These are phyloP conservation scores for Drepanosiphum platanoidis DNA, from an alignment of 2,888 invertebrate species.

Conservation along the genomic window DNA sequence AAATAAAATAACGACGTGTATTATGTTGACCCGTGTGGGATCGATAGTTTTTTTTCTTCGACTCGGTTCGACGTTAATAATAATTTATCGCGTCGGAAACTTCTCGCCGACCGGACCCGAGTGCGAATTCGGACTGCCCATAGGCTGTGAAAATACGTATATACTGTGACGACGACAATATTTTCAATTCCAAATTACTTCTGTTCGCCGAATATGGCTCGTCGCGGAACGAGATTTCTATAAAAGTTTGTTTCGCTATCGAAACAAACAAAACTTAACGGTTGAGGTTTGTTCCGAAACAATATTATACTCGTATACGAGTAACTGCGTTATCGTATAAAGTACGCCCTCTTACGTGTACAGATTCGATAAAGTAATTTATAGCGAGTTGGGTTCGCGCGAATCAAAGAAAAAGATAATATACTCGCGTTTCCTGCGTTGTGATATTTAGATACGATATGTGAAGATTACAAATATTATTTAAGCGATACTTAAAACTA, in stretches of 20 bases:
- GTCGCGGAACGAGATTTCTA: not conserved
- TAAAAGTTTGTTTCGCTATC: slow-evolving; percentile 2
- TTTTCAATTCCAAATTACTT: slow-evolving; percentile 2
- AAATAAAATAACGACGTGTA: no score
- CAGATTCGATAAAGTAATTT: not conserved
- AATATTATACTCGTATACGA: no score
- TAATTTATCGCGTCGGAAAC: not conserved
- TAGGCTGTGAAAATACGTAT: no score
- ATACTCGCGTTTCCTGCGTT: no score
- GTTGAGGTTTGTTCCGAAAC: not conserved
- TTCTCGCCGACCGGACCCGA: not conserved
- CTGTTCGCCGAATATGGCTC: not conserved
- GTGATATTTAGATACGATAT: no score
- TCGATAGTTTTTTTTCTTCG: no score
- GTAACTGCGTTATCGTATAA: not conserved
- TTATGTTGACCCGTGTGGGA: no score
- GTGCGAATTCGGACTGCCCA: not conserved
- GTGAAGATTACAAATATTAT: no score
- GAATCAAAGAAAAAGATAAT: no score
- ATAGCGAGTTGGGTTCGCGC: not conserved
- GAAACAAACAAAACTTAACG: not conserved
- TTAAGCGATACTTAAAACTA: no score
- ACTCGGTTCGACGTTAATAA: not conserved
- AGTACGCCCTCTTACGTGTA: not conserved
- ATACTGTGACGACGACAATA: not conserved